A percentile compares a stretch with the other conserved stretches of the same genome.
These are phyloP conservation scores for Pelmatolapia mariae DNA, from an alignment of 2,113 vertebrate species.

Conservation along the genomic window DNA sequence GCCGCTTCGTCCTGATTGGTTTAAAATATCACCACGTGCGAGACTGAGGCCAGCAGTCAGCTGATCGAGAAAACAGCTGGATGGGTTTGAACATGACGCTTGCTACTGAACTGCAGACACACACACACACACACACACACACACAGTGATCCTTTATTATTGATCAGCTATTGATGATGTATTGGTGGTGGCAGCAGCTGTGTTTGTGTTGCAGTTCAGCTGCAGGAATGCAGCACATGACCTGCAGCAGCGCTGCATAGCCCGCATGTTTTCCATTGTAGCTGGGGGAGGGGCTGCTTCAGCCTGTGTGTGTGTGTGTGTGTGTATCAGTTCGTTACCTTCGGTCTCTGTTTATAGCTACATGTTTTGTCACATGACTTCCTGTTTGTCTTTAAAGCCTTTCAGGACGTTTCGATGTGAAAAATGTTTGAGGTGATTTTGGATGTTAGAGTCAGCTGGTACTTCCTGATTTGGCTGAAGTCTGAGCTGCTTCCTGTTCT, in stretches of 20 bases:
- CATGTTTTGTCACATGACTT: neutral
- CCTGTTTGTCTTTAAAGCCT: neutral
- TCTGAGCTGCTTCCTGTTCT: neutral
- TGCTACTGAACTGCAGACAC: neutral
- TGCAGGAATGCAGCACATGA: constrained; percentile 28
- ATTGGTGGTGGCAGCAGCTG: neutral
- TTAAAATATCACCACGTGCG: neutral
- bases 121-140: neutral
- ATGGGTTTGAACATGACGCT: neutral
- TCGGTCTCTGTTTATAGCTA: neutral
- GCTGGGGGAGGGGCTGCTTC: neutral
- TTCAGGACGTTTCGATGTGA: neutral
- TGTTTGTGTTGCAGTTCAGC: neutral
- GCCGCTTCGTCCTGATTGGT: neutral
- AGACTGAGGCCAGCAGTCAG: neutral
- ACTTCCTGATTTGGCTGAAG: neutral
- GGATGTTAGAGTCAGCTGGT: neutral
- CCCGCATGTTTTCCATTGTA: constrained; percentile 23
- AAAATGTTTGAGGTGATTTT: neutral
- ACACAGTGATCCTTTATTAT: neutral
- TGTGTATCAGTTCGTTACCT: neutral
- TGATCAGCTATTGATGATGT: neutral
- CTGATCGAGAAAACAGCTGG: neutral
- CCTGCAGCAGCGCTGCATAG: neutral
- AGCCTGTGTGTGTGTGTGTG: neutral